These are phyloP conservation scores for Asarcornis scutulata DNA, from an alignment of 2,113 vertebrate genomes.

Conservation along the genomic window DNA sequence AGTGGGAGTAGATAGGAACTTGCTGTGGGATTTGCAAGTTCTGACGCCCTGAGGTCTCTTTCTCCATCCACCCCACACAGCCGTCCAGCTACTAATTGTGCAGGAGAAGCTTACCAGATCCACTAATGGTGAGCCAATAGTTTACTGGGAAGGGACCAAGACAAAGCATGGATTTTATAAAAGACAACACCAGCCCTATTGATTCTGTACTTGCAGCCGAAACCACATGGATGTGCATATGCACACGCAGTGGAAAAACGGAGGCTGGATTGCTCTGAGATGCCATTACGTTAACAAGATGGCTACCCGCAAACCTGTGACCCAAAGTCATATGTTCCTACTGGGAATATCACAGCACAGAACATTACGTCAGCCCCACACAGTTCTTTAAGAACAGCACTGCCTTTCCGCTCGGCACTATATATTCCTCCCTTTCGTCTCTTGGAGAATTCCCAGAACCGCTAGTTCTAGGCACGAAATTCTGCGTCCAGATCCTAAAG, in stretches of 20 bases:
- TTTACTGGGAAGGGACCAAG: slow-evolving; percentile 12
- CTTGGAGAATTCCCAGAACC: slow-evolving; percentile 52
- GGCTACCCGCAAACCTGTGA: not conserved
- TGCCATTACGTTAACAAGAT: slow-evolving; percentile 25
- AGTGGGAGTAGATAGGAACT: slow-evolving; percentile 61
- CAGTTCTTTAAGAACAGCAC: not conserved
- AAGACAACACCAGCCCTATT: not conserved
- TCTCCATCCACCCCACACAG: slow-evolving; percentile 15
- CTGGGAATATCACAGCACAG: slow-evolving; percentile 38
- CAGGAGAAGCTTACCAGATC: not conserved
- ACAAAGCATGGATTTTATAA: not conserved
- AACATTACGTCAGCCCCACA: slow-evolving; percentile 35
- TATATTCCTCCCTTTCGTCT: slow-evolving; percentile 16
- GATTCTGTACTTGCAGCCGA: rapidly evolving
- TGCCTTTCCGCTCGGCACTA: not conserved
- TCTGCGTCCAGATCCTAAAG: not conserved
- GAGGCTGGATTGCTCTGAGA: not conserved
- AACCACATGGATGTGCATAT: not conserved
- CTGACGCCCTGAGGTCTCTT: slow-evolving; percentile 42
- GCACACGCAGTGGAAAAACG: not conserved
- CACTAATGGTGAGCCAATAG: not conserved
- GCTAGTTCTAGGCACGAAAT: slow-evolving; percentile 12
- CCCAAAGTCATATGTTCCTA: slow-evolving; percentile 51
- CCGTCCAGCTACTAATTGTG: not conserved
- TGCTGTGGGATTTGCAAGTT: slow-evolving; percentile 42